Percentiles rank a stretch among this genome's conserved stretches.
Conservation (phyloP, 2,797 vertebrate species). For the Mycteria americana region DNA sequence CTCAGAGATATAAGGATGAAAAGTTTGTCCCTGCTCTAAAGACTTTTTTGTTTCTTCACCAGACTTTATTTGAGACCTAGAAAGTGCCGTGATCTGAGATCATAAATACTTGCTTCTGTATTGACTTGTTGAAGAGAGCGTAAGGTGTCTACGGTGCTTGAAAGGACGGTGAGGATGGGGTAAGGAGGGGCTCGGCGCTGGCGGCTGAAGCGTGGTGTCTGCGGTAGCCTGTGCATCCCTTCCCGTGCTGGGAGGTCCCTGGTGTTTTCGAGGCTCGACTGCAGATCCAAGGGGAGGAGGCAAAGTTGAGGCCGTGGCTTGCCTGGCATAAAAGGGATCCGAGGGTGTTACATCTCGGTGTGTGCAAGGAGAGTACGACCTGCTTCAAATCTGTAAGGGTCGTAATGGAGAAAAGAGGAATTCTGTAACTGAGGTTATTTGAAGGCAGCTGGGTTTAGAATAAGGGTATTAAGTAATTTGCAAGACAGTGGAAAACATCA, state of each 20-base stretch:
- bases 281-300: background rate
- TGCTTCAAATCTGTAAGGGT: background rate
- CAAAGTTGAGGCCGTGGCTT: background rate
- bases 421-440: background rate
- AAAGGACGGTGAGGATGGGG: background rate
- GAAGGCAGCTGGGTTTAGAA: background rate
- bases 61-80: background rate
- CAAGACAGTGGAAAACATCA: background rate
- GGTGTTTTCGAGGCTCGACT: fast-evolving
- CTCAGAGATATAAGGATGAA: background rate
- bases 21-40: background rate
- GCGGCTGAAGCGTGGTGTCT: fast-evolving
- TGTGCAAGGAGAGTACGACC: fast-evolving
- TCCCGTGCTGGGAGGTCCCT: background rate
- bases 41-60: background rate
- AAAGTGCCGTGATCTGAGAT: background rate
- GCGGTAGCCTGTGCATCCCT: fast-evolving
- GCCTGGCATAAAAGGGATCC: fast-evolving
- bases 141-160: background rate
- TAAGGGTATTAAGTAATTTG: background rate
- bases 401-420: fast-evolving
- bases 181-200: background rate
- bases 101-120: background rate
- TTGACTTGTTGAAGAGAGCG: background rate
- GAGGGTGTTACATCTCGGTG: background rate